Percentiles rank a stretch among this genome's conserved stretches.
Evolutionary conservation across 2,888 invertebrate species (phyloP).

Genomic region (Acholoe squamosa): DNA sequence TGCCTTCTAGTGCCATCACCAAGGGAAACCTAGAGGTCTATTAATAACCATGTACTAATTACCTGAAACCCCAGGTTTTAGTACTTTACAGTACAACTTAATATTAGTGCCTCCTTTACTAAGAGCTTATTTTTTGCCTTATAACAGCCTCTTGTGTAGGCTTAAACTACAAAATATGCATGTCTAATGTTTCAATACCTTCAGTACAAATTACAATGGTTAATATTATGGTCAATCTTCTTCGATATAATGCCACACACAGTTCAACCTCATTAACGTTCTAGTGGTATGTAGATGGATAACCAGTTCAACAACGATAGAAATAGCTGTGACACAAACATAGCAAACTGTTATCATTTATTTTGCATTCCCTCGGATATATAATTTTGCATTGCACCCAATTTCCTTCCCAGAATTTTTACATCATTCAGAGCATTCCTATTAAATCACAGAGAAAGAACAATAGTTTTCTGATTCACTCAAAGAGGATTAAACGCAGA

Average conservation of each 20-base stretch:
- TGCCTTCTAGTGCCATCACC: not conserved
- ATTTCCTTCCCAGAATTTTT: not conserved
- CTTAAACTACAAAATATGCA: not conserved
- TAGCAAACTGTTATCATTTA: constrained; percentile 14
- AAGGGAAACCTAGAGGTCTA: not conserved
- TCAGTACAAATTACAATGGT: not conserved
- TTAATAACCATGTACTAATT: not conserved
- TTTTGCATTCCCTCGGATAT: constrained; percentile 18
- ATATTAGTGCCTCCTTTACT: not conserved
- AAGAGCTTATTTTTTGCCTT: not conserved
- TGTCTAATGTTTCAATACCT: constrained; percentile 18
- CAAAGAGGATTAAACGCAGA: not conserved
- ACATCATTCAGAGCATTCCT: not conserved
- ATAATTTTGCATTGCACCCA: constrained; percentile 9
- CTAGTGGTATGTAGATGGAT: not conserved
- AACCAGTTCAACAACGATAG: not conserved
- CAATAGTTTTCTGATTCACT: not conserved
- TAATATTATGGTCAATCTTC: not conserved
- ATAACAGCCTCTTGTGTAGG: not conserved
- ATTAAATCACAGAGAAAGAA: not conserved
- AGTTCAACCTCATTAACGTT: not conserved
- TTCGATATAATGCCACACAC: not conserved
- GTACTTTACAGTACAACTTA: not conserved
- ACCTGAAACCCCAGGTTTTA: not conserved
- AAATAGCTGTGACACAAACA: not conserved